Evolutionary conservation across 2,888 invertebrate species (phyloP).

Genomic region (Polia nebulosa): DNA sequence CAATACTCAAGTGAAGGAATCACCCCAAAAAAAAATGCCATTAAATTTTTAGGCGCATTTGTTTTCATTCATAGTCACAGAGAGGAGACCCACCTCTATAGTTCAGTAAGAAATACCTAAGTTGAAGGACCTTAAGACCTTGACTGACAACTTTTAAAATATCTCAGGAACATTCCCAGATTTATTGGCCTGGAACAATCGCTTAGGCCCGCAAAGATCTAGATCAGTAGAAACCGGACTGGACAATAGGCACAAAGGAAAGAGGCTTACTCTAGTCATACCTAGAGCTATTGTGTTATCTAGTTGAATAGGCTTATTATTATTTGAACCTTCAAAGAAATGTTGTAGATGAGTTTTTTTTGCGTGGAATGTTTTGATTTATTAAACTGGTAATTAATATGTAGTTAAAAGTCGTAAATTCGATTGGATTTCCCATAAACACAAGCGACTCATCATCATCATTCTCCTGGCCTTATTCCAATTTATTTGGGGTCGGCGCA

Average conservation of each 20-base stretch:
- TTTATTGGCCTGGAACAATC: constrained; percentile 27
- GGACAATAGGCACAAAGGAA: constrained; percentile 21
- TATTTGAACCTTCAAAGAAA: not conserved
- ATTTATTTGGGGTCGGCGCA: no score
- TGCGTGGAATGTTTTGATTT: not conserved
- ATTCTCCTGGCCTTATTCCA: no score
- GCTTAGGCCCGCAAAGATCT: constrained; percentile 19
- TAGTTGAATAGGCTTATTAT: constrained; percentile 15
- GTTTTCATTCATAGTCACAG: no score
- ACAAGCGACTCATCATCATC: no score
- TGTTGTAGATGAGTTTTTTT: not conserved
- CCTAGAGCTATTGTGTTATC: constrained; percentile 6
- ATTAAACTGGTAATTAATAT: not conserved
- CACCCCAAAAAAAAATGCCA: no score
- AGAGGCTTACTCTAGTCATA: constrained; percentile 3
- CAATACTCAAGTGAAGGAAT: no score
- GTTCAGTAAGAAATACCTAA: no score
- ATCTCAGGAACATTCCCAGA: not conserved
- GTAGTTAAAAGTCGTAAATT: no score
- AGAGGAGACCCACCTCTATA: no score
- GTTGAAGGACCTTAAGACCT: no score
- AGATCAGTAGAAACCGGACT: constrained; percentile 4
- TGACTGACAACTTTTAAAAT: not conserved
- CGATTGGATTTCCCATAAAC: no score
- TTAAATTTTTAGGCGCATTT: no score